Evolutionary conservation across 2,797 vertebrate genomes (phyloP).

Genomic region (Gobionotothen gibberifrons): DNA sequence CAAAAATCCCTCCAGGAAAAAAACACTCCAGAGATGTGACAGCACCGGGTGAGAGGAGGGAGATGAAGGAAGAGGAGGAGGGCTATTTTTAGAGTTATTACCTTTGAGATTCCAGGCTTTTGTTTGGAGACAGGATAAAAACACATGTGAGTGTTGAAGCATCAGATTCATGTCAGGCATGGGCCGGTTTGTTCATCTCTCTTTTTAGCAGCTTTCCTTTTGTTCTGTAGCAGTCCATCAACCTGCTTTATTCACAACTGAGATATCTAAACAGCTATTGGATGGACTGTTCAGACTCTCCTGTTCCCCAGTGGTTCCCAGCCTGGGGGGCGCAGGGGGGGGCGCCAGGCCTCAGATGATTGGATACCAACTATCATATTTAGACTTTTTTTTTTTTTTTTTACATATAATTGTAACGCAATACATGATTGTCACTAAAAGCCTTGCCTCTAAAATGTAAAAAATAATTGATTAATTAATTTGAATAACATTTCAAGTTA

Average conservation of each 20-base stretch:
- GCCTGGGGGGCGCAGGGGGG: no score
- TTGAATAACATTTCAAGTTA: no score
- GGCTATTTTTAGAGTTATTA: constrained; percentile 79
- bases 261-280: not conserved
- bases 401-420: no score
- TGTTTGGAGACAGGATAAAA: constrained; percentile 57
- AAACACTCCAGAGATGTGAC: constrained; percentile 77
- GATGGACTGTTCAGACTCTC: not conserved
- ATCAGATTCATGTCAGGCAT: constrained; percentile 46
- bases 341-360: no score
- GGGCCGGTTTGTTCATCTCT: constrained; percentile 30
- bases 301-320: no score
- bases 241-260: not conserved
- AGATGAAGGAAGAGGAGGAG: constrained; percentile 62
- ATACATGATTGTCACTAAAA: no score
- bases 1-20: constrained; percentile 83
- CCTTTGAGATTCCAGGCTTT: constrained; percentile 58
- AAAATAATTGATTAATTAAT: no score
- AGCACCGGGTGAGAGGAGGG: constrained; percentile 35
- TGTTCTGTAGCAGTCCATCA: not conserved
- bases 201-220: not conserved
- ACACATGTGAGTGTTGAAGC: constrained; percentile 12
- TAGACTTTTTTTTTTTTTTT: no score
- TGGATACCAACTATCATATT: no score
- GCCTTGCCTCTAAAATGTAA: no score